Evolutionary conservation across 2,113 vertebrate species (phyloP).

Genomic region (Narcine bancroftii): DNA sequence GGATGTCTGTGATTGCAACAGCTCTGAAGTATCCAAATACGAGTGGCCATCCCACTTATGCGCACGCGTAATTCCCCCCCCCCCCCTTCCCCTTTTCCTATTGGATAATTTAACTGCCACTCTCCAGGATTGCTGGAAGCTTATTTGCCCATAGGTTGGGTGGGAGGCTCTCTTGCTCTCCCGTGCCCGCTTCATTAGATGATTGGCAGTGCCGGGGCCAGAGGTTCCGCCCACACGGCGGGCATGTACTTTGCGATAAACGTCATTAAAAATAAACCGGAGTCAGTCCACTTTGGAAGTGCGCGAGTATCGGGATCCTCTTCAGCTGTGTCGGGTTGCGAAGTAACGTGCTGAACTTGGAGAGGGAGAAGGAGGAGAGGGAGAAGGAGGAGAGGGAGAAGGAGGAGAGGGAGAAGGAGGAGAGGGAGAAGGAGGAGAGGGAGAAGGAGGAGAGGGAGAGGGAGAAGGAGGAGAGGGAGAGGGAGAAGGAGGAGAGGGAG

Average conservation of each 20-base stretch:
- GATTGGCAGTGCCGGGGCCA: background rate
- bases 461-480: background rate
- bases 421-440: background rate
- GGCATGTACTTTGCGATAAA: conserved; percentile 24
- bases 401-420: too few species aligned
- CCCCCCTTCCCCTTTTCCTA: background rate
- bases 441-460: background rate
- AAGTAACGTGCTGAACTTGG: background rate
- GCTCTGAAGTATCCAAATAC: background rate
- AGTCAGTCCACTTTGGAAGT: background rate
- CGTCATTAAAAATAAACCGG: background rate
- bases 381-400: too few species aligned
- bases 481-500: background rate
- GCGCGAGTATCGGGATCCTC: background rate
- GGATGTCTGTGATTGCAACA: background rate
- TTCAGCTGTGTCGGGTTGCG: too few species aligned
- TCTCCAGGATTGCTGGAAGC: background rate
- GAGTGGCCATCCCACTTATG: background rate
- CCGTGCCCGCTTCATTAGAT: background rate
- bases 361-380: too few species aligned
- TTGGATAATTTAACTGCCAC: background rate
- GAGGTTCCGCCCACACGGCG: background rate
- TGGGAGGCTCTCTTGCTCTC: background rate
- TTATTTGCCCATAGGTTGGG: background rate
- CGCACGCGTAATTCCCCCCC: background rate